These are phyloP conservation scores for Drosophila hawaiiensis DNA, from an alignment of 2,888 invertebrate genomes.

Conservation along the genomic window DNA sequence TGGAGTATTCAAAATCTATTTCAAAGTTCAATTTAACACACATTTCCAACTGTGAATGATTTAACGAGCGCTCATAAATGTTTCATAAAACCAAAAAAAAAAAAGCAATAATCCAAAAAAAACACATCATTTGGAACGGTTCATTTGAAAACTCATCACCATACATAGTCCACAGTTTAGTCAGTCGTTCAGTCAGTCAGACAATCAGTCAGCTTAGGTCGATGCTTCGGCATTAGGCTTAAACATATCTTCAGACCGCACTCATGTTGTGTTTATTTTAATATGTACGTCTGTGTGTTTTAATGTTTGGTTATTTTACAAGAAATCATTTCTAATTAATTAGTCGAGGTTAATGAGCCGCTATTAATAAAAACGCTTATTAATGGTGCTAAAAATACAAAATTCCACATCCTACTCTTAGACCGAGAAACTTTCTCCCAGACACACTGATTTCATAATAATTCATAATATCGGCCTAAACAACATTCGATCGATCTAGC, in stretches of 20 bases:
- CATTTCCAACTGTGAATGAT: slow-evolving; percentile 54
- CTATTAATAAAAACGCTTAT: slow-evolving; percentile 76
- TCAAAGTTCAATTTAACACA: neutral
- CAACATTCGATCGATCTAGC: slow-evolving; percentile 5
- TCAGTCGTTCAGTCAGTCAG: slow-evolving; percentile 2
- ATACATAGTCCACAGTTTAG: slow-evolving; percentile 37
- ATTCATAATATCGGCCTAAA: slow-evolving; percentile 38
- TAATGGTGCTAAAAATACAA: slow-evolving; percentile 70
- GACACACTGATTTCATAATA: slow-evolving; percentile 58
- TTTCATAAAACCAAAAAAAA: slow-evolving; percentile 41
- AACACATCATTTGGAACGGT: slow-evolving; percentile 69
- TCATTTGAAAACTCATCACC: slow-evolving; percentile 76
- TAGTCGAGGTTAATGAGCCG: slow-evolving; percentile 75
- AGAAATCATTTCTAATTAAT: slow-evolving; percentile 70
- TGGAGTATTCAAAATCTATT: neutral
- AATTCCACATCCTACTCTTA: slow-evolving; percentile 3
- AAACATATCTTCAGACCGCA: slow-evolving; percentile 40
- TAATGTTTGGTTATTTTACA: slow-evolving; percentile 23
- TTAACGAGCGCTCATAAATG: slow-evolving; percentile 71
- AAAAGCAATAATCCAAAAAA: slow-evolving; percentile 26
- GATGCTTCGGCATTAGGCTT: slow-evolving; percentile 27
- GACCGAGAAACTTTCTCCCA: slow-evolving; percentile 63
- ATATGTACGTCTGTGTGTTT: slow-evolving; percentile 1
- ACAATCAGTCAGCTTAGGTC: slow-evolving; percentile 9
- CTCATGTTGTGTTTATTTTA: slow-evolving; percentile 53